Percentiles rank a stretch among this genome's conserved stretches.
These are phyloP conservation scores for Paramuricea clavata DNA, from an alignment of 92 coral and sea anemone genomes.

Conservation along the genomic window DNA sequence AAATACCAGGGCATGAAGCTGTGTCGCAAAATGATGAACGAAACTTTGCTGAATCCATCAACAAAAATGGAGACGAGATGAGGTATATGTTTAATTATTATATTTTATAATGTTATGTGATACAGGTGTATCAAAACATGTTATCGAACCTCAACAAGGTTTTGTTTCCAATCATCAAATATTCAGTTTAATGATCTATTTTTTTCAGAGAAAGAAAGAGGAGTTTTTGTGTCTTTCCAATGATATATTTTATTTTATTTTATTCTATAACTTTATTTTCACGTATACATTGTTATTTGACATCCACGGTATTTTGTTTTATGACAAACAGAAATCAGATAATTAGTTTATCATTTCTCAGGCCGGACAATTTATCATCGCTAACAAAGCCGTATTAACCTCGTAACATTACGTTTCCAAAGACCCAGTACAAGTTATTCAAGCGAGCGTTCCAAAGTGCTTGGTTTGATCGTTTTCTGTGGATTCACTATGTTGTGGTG, in stretches of 20 bases:
- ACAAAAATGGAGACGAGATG: not conserved
- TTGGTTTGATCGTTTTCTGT: slow-evolving; percentile 64
- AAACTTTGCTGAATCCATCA: not conserved
- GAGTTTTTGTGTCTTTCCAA: no score
- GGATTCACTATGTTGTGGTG: slow-evolving; percentile 67
- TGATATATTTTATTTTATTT: no score
- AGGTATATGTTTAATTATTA: slow-evolving; percentile 2
- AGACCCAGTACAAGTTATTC: slow-evolving; percentile 26
- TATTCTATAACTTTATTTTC: no score
- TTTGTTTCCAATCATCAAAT: no score
- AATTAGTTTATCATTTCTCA: slow-evolving; percentile 14
- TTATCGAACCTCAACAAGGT: not conserved
- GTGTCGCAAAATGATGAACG: not conserved
- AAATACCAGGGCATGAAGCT: not conserved
- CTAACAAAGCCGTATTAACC: slow-evolving; percentile 13
- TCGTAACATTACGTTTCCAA: slow-evolving; percentile 23
- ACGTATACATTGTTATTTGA: no score
- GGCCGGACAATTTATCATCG: slow-evolving; percentile 5
- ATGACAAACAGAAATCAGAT: not conserved
- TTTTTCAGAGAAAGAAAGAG: no score
- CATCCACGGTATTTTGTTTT: not conserved
- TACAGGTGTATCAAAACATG: not conserved
- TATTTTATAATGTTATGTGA: not conserved
- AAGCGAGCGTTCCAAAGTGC: slow-evolving; percentile 53
- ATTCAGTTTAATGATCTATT: no score